Percentiles rank a stretch among this genome's conserved stretches.
Evolutionary conservation across 1,140 invertebrate species (phyloP).

Genomic region (Musca vetustissima): DNA sequence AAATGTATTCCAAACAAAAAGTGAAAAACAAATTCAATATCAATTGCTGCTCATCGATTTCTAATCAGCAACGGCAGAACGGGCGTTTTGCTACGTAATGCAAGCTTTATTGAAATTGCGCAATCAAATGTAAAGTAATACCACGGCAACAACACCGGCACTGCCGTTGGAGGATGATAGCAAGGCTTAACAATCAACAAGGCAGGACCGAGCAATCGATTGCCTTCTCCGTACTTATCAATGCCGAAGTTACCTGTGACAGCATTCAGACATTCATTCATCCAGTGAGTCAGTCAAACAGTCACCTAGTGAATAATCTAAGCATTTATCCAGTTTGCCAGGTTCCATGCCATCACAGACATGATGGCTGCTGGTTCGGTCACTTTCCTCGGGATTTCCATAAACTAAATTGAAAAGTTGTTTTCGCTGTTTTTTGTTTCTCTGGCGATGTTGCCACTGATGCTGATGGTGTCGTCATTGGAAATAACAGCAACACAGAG

Average conservation of each 20-base stretch:
- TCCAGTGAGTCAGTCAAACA: no score
- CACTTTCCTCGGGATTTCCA: conserved; percentile 9
- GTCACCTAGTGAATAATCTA: no score
- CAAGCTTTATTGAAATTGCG: conserved; percentile 14
- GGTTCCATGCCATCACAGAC: no score
- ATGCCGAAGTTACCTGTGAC: no score
- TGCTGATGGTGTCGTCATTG: neutral
- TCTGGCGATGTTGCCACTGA: neutral
- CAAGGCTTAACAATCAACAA: neutral
- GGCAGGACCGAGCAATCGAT: no score
- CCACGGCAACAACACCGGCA: neutral
- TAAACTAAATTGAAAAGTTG: conserved; percentile 24
- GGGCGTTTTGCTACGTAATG: conserved; percentile 15
- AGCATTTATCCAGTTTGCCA: no score
- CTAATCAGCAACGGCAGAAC: conserved; percentile 3
- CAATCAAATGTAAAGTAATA: conserved; percentile 22
- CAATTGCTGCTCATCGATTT: conserved; percentile 22
- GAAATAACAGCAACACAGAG: conserved; percentile 7
- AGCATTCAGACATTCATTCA: no score
- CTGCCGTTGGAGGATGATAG: neutral
- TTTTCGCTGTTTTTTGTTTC: conserved; percentile 4
- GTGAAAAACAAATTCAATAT: neutral
- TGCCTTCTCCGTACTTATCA: no score
- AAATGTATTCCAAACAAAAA: no score
- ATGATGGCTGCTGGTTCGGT: conserved; percentile 1